Evolutionary conservation across 2,888 invertebrate genomes (phyloP).

Genomic region (Rhodophaea formosa): DNA sequence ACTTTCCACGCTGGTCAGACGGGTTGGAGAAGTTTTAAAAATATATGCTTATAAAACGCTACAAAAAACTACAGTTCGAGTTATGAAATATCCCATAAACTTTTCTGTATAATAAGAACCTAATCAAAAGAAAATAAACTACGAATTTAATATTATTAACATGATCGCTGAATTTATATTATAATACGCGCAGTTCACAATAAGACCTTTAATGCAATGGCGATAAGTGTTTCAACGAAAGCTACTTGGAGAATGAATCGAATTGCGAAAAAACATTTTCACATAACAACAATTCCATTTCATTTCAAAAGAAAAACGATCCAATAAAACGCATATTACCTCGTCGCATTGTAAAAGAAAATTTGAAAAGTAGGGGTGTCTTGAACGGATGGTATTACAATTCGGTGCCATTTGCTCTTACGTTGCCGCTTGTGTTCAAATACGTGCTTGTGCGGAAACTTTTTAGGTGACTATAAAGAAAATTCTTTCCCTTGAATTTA

Average conservation of each 20-base stretch:
- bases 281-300: slow-evolving; percentile 57
- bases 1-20: too few relatives aligned
- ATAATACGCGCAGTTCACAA: neutral
- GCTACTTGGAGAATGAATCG: slow-evolving; percentile 18
- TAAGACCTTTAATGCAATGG: neutral
- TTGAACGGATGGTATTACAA: slow-evolving; percentile 67
- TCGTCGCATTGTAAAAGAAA: slow-evolving; percentile 64
- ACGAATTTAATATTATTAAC: neutral
- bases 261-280: slow-evolving; percentile 38
- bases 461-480: slow-evolving; percentile 71
- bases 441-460: slow-evolving; percentile 65
- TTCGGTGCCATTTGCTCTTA: slow-evolving; percentile 64
- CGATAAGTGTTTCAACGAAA: slow-evolving; percentile 9
- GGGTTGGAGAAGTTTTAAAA: neutral
- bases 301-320: slow-evolving; percentile 62
- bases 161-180: neutral
- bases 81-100: too few relatives aligned
- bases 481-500: slow-evolving; percentile 71
- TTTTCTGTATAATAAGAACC: neutral
- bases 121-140: neutral
- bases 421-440: slow-evolving; percentile 55
- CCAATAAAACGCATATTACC: slow-evolving; percentile 70
- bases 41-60: too few relatives aligned
- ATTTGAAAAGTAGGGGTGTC: slow-evolving; percentile 64
- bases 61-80: too few relatives aligned